Base-by-base conservation (phyloP, 2,888 invertebrate genomes). In the Drosophila ezoana region DNA sequence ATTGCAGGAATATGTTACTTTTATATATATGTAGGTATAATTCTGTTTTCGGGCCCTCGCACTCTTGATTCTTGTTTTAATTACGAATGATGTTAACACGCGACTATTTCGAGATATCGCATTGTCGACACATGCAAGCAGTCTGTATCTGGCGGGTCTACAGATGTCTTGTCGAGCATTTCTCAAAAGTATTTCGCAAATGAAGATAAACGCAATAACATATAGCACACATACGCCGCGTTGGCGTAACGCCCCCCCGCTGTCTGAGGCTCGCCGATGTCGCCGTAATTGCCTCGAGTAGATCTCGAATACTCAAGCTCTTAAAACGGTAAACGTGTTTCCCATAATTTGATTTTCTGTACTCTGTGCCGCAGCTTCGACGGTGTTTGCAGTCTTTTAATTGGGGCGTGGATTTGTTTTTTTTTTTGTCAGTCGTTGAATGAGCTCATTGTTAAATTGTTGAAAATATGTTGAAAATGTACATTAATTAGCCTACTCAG, bases 21-120 rank as follows among this genome's bases (percentile, higher is more conserved):
- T 28, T 8, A 28, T 28, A 2, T 28, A n/a, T n/a, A n/a, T n/a
- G n/a, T 8, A 0, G 28, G 8, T 28, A 28, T 8, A 28, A 28
- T 28, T 28, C 28, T 8, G 8, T 8, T 28, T 28, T 8, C 8
- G 8, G 2, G 1, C 28, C 8, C 4, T 20, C 9, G 3, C 10
- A 35, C 1, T 2, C 8, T 11, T 8, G n/a, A 2, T n/a, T n/a
- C 49, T 49, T 59, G 43, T 44, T 62, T 79, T 85, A 83, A 83
- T 83, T 83, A 74, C 72, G 82, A 87, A 71, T 59, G 45, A 85
- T 83, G 83, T 83, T 87, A 85, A 87, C 83, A 86, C 74, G 80
- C 70, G 80, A 77, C 70, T 77, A 70, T 68, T 67, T 59, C n/a
- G 32, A 58, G 63, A 56, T 77, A 75, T 58, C 51, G 53, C 16